These are phyloP conservation scores for Marisa cornuarietis DNA, from an alignment of 1,140 invertebrate genomes.

Conservation along the genomic window DNA sequence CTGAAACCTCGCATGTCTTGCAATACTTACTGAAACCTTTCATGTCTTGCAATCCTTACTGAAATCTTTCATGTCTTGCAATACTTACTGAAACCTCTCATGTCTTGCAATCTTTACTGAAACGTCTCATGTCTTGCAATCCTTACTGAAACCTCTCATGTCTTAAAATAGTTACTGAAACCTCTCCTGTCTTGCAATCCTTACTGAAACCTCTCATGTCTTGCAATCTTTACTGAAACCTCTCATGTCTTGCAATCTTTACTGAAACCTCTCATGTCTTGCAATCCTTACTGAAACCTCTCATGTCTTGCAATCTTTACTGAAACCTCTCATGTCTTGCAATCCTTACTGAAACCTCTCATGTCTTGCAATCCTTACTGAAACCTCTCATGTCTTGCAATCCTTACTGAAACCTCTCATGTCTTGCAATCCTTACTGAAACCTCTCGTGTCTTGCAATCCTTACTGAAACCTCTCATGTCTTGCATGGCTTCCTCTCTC, in stretches of 20 bases:
- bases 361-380: neutral
- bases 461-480: neutral
- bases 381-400: neutral
- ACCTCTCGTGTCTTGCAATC: neutral
- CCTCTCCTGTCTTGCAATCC: neutral
- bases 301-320: neutral
- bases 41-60: too few relatives aligned
- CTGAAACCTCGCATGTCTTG: neutral
- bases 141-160: neutral
- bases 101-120: too few relatives aligned
- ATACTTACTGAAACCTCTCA: neutral
- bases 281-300: neutral
- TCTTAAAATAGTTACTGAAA: neutral
- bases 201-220: neutral
- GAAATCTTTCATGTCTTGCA: neutral
- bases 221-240: neutral
- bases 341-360: neutral
- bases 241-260: neutral
- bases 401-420: neutral
- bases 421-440: neutral
- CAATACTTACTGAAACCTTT: neutral
- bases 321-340: neutral
- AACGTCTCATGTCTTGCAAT: neutral
- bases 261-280: neutral
- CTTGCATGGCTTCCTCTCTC: neutral